Conservation (phyloP, 2,888 invertebrate genomes). For the Carcina quercana region DNA sequence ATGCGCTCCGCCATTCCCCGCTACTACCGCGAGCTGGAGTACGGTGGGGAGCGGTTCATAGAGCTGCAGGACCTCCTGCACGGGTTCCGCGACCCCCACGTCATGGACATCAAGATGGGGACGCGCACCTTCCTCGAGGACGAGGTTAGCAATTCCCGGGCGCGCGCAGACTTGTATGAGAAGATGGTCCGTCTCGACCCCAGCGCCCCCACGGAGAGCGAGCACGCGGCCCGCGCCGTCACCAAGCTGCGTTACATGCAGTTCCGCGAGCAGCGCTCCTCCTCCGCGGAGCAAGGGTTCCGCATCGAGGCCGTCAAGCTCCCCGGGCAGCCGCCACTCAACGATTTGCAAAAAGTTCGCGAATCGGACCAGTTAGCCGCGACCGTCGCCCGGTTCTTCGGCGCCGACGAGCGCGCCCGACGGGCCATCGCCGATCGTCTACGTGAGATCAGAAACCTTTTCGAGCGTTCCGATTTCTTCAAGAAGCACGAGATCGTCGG, state of each 20-base stretch:
- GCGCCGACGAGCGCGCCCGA: slow-evolving; percentile 77
- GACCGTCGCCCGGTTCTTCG: slow-evolving; percentile 84
- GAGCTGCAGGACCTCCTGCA: slow-evolving; percentile 95
- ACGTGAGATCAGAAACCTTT: slow-evolving; percentile 82
- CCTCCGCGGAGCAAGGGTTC: slow-evolving; percentile 94
- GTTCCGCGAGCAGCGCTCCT: slow-evolving; percentile 94
- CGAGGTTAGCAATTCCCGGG: slow-evolving; percentile 91
- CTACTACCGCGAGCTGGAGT: slow-evolving; percentile 88
- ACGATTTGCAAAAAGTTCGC: slow-evolving; percentile 91
- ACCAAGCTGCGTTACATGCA: slow-evolving; percentile 98
- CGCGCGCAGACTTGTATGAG: slow-evolving; percentile 91
- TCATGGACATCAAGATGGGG: slow-evolving; percentile 99
- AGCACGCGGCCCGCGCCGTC: slow-evolving; percentile 86
- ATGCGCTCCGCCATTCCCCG: slow-evolving; percentile 85
- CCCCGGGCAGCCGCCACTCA: slow-evolving; percentile 86
- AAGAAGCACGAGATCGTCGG: slow-evolving; percentile 93
- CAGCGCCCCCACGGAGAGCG: slow-evolving; percentile 87
- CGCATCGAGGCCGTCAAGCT: slow-evolving; percentile 96
- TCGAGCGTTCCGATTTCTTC: slow-evolving; percentile 91
- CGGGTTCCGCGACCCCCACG: slow-evolving; percentile 92
- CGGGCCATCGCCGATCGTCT: slow-evolving; percentile 82
- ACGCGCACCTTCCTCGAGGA: slow-evolving; percentile 96
- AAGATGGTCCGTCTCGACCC: slow-evolving; percentile 97
- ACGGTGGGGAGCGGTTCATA: slow-evolving; percentile 88
- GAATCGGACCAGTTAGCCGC: slow-evolving; percentile 82